Conservation (phyloP, 2,888 invertebrate genomes). For the Drosophila phalerata region DNA sequence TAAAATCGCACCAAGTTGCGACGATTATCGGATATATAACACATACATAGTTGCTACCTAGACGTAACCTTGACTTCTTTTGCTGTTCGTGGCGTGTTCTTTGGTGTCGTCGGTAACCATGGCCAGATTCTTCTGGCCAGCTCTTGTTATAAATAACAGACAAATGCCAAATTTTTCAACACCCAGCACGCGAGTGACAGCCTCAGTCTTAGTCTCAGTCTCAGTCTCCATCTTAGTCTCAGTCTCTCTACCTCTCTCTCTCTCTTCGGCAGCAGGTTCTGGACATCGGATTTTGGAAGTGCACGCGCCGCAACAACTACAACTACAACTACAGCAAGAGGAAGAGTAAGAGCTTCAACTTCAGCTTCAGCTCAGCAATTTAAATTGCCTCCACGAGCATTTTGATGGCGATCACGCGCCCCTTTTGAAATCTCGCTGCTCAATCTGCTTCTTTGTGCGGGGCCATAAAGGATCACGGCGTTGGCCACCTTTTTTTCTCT, state of each 20-base stretch:
- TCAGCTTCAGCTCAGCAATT: constrained; percentile 68
- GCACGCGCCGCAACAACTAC: constrained; percentile 37
- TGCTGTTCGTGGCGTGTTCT: constrained; percentile 33
- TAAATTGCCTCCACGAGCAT: constrained; percentile 82
- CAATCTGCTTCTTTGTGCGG: constrained; percentile 66
- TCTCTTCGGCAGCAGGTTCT: constrained; percentile 42
- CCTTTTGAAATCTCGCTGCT: constrained; percentile 69
- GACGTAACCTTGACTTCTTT: constrained; percentile 60
- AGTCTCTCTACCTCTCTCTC: not conserved
- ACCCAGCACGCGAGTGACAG: constrained; percentile 69
- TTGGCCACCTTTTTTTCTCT: constrained; percentile 41
- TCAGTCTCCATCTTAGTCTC: not conserved
- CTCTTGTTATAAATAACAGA: constrained; percentile 68
- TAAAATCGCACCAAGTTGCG: constrained; percentile 59
- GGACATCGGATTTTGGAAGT: constrained; percentile 33
- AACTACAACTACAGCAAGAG: constrained; percentile 18
- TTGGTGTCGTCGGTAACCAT: constrained; percentile 34
- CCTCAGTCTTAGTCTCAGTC: constrained; percentile 13
- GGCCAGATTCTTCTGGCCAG: constrained; percentile 24
- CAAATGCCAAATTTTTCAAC: constrained; percentile 74
- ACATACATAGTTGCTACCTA: constrained; percentile 54
- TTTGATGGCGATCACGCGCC: constrained; percentile 83
- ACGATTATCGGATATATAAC: not conserved
- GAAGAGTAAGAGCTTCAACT: constrained; percentile 31
- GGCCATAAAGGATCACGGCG: constrained; percentile 73